Evolutionary conservation across 2,113 vertebrate genomes (phyloP), one percentile per base, ranked within the genome.

Genomic region (Thunnus thynnus): DNA sequence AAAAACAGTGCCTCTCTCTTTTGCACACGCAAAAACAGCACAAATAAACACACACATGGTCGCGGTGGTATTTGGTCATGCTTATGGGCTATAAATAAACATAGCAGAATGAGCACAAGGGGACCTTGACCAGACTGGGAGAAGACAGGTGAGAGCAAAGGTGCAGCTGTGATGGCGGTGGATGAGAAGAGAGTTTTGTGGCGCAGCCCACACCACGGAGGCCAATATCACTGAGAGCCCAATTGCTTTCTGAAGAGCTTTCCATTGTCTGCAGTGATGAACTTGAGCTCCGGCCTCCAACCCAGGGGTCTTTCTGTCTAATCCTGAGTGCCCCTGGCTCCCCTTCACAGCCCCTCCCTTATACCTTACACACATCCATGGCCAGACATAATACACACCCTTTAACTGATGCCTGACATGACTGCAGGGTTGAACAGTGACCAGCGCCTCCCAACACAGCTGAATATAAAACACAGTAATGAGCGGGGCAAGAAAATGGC

Each of bases 221-320:
- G 83, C 81, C 88, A 80, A 84, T 79, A 85, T 86, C 83, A 86
- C 66, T 58, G 78, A 89, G 85, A 90, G 80, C 60, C 88, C 88
- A 82, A 86, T 90, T 70, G 92, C 89, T 90, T 91, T 92, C 88
- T 93, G 92, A 94, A 92, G 91, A 93, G 91, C 90, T 92, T 93
- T 89, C 90, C 71, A 94, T 94, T 93, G 93, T 95, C 93, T 93
- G 90, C 77, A 51, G 78, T 92, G 93, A 95, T 95, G 92, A 96
- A 95, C 94, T 94, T 95, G 92, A 94, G 92, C 91, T 92, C 78
- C 89, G 92, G 92, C 91, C 93, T 94, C 89, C 90, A 93, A 94
- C 94, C 92, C 86, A 66, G 91, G 83, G 92, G 92, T 91, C 94
- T 86, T 71, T 90, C 88, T 84, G 85, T 94, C 90, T 94, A 94